Percentiles rank a stretch among this genome's conserved stretches.
Conservation (phyloP, 2,797 vertebrate species). For the Acanthiza pusilla region DNA sequence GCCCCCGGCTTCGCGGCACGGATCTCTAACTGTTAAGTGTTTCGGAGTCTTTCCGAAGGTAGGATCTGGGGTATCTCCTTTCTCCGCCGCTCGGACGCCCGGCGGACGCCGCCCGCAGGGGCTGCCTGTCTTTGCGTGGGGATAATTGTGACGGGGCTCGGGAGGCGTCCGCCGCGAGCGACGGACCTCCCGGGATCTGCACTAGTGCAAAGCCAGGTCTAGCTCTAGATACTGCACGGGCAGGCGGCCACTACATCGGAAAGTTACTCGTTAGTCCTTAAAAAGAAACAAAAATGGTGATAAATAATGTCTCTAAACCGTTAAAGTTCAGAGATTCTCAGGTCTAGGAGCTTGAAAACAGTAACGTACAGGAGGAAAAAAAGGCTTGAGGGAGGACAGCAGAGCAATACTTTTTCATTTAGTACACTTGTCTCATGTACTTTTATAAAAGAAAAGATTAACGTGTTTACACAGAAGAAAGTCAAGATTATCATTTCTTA, state of each 20-base stretch:
- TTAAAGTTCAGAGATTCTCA: conserved; percentile 71
- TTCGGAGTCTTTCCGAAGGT: conserved; percentile 82
- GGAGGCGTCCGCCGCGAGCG: background rate
- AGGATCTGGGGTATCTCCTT: conserved; percentile 82
- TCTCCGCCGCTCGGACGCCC: conserved; percentile 73
- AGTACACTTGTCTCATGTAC: conserved; percentile 67
- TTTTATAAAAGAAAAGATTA: conserved; percentile 69
- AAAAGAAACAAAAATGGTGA: background rate
- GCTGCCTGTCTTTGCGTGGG: conserved; percentile 40
- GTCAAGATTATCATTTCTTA: conserved; percentile 70
- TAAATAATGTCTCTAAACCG: conserved; percentile 45
- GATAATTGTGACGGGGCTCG: background rate
- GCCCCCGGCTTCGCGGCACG: conserved; percentile 76
- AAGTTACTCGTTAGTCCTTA: conserved; percentile 14
- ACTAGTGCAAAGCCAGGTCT: conserved; percentile 44
- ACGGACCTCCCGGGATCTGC: background rate
- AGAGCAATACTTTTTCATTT: conserved; percentile 65
- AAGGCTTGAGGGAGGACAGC: conserved; percentile 59
- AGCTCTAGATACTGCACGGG: background rate
- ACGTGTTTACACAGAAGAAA: conserved; percentile 78
- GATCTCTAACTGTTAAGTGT: conserved; percentile 87
- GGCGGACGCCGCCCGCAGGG: conserved; percentile 41
- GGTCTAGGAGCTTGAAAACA: conserved; percentile 68
- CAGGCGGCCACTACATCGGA: background rate
- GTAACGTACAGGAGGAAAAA: conserved; percentile 8